Evolutionary conservation across 2,888 invertebrate species (phyloP).

Genomic region (Melipona beecheii): DNA sequence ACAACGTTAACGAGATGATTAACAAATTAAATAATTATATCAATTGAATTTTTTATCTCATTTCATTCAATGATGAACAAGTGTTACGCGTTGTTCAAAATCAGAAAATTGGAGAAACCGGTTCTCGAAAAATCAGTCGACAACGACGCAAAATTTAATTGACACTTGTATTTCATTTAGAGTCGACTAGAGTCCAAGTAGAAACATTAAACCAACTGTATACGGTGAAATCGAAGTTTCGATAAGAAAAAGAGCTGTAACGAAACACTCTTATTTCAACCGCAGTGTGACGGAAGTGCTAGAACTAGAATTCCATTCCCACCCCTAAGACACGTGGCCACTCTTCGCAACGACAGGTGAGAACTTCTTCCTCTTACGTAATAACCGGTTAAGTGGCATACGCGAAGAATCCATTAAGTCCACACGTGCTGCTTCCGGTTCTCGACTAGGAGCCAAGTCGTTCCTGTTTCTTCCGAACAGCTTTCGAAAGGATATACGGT

Average conservation of each 20-base stretch:
- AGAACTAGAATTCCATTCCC: slow-evolving; percentile 11
- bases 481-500: slow-evolving; percentile 50
- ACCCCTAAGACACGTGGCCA: slow-evolving; percentile 47
- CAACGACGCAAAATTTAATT: background rate
- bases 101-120: background rate
- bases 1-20: too few relatives aligned
- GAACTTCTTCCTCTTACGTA: slow-evolving; percentile 42
- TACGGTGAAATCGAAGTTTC: background rate
- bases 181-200: background rate
- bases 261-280: background rate
- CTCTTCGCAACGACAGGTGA: slow-evolving; percentile 53
- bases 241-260: background rate
- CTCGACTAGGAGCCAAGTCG: slow-evolving; percentile 39
- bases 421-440: slow-evolving; percentile 71
- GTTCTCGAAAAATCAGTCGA: background rate
- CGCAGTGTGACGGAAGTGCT: background rate
- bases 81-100: background rate
- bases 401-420: slow-evolving; percentile 57
- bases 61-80: background rate
- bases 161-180: background rate
- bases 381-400: slow-evolving; percentile 50
- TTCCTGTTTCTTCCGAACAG: slow-evolving; percentile 36
- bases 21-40: too few relatives aligned
- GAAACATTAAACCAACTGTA: too few relatives aligned
- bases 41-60: background rate